Evolutionary conservation across 2,888 invertebrate genomes (phyloP), one percentile per base, ranked within the genome.

Genomic region (Auanema sp.): DNA sequence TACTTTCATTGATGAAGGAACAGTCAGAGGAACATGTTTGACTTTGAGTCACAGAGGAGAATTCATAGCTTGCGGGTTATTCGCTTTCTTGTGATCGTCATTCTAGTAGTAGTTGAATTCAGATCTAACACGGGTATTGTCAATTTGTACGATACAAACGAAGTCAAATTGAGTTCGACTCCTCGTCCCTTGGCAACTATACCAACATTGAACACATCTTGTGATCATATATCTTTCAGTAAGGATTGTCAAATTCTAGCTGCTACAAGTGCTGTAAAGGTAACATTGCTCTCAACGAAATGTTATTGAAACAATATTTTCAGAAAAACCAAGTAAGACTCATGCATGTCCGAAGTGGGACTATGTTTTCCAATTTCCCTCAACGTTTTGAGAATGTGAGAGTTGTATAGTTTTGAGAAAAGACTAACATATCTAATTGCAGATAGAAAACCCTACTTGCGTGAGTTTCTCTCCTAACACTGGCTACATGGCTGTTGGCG

Each of bases 61-160:
- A 21, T 72, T 51, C 44, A 47, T 72, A 24, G 70, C 70, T 1
- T 69, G 69, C 49, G 72, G 66, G 70, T 72, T n/a, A n/a, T n/a
- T n/a, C n/a, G n/a, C n/a, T n/a, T n/a, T n/a, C n/a, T n/a, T n/a
- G n/a, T n/a, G n/a, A n/a, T n/a, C n/a, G n/a, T n/a, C n/a, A n/a
- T n/a, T n/a, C n/a, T n/a, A n/a, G n/a, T n/a, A n/a, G n/a, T n/a
- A n/a, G n/a, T n/a, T 40, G 24, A 51, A 42, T 66, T 21, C 58
- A 72, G 72, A 68, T 65, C 68, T 2, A 66, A 72, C 53, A 68
- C 72, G 6, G 72, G 72, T 47, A 66, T 72, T 44, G 72, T 72
- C 11, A 72, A 72, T 47, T 65, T 72, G 21, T 72, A 72, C 50
- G 60, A 68, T 10, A 49, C 62, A 0, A n/a, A 16, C 3, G 52